phyloP scores from a whole-genome alignment of 2,113 vertebrate species.

The Falcunculus frontatus region DNA sequence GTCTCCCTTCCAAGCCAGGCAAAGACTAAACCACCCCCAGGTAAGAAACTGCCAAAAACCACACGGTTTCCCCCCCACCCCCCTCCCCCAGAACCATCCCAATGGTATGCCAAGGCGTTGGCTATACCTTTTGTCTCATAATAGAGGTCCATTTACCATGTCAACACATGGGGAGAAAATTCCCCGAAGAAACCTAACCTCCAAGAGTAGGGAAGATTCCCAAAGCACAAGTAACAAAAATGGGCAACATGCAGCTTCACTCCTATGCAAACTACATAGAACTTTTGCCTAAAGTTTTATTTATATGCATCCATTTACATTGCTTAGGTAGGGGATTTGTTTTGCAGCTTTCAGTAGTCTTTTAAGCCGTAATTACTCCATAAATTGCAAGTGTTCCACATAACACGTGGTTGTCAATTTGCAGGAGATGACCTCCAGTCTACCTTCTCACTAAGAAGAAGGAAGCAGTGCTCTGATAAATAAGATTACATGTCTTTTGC shows the following conservation, averaged over 20 bases:
- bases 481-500: not conserved
- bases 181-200: not conserved
- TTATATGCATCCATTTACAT: not conserved
- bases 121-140: not conserved
- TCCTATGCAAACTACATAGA: not conserved
- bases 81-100: not conserved
- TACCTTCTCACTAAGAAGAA: not conserved
- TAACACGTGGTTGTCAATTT: not conserved
- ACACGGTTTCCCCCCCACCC: rapidly evolving
- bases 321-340: not conserved
- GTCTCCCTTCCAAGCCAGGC: rapidly evolving
- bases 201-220: not conserved
- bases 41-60: not conserved
- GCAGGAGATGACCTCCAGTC: not conserved
- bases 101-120: not conserved
- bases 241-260: not conserved
- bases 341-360: not conserved
- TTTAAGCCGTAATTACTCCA: not conserved
- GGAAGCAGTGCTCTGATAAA: not conserved
- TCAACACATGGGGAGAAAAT: not conserved
- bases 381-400: not conserved
- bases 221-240: not conserved
- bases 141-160: not conserved
- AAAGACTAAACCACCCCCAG: not conserved
- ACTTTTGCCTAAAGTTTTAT: not conserved